A percentile compares a stretch with the other conserved stretches of the same genome.
Evolutionary conservation across 1,140 invertebrate species (phyloP).

Genomic region (Philopotamus ludificatus): DNA sequence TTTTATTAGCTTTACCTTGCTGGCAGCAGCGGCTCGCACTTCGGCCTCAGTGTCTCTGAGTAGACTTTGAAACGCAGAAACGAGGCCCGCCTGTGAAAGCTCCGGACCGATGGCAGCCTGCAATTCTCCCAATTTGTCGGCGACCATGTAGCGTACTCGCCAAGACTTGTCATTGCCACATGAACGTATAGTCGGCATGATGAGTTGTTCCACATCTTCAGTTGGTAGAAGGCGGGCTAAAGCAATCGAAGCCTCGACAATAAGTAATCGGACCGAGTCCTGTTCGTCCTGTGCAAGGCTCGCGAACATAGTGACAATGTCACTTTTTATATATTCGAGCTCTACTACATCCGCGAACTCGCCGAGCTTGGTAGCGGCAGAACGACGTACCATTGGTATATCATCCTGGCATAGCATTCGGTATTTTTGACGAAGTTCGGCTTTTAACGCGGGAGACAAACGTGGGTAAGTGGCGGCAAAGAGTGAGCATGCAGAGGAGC

Average conservation of each 20-base stretch:
- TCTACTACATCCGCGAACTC: constrained; percentile 99
- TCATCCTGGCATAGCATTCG: constrained; percentile 96
- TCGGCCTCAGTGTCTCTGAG: constrained; percentile 98
- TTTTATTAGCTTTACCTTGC: too few species aligned
- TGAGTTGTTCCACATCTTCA: constrained; percentile 74
- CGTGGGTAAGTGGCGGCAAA: constrained; percentile 77
- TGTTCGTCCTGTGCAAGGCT: constrained; percentile 75
- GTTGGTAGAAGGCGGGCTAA: constrained; percentile 72
- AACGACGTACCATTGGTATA: constrained; percentile 96
- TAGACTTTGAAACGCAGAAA: constrained; percentile 90
- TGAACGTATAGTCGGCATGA: constrained; percentile 92
- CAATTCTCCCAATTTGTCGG: constrained; percentile 76
- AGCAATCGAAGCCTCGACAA: constrained; percentile 95
- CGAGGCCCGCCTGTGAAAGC: constrained; percentile 92
- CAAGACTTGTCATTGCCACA: constrained; percentile 96
- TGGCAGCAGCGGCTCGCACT: constrained; percentile 94
- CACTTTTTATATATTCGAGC: constrained; percentile 92
- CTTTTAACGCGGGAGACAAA: constrained; percentile 68
- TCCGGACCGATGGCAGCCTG: constrained; percentile 96
- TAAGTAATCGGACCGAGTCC: constrained; percentile 96
- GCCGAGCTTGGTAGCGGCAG: constrained; percentile 96
- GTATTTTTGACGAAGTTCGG: constrained; percentile 85
- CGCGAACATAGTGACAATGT: constrained; percentile 96
- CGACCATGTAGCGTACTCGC: constrained; percentile 97
- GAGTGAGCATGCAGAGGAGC: constrained; percentile 93